Conservation (phyloP, 2,888 invertebrate species). For the Uloborus plumipes region DNA sequence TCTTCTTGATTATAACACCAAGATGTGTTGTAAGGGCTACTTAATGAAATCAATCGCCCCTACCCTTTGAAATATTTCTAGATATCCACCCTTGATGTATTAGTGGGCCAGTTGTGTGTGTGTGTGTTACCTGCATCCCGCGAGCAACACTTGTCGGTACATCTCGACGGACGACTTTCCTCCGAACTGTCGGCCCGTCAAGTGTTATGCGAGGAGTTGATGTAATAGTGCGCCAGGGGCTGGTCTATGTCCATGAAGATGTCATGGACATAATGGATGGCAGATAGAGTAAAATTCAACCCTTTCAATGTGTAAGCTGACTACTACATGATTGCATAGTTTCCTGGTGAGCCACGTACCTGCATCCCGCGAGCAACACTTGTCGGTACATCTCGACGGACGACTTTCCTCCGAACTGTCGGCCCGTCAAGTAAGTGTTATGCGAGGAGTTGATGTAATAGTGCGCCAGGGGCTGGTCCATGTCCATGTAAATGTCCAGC, state of each 20-base stretch:
- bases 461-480: constrained; percentile 98
- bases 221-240: constrained; percentile 96
- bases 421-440: constrained; percentile 92
- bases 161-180: constrained; percentile 99
- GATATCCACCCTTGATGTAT: no score
- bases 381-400: constrained; percentile 99
- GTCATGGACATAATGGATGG: no score
- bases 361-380: constrained; percentile 95
- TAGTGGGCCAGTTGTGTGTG: no score
- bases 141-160: constrained; percentile 96
- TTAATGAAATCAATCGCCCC: no score
- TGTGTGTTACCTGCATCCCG: constrained; percentile 97
- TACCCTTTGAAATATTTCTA: no score
- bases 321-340: no score
- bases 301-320: background rate
- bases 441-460: constrained; percentile 99
- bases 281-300: no score
- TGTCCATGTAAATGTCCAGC: constrained; percentile 90
- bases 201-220: constrained; percentile 97
- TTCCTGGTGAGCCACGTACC: constrained; percentile 75
- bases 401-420: constrained; percentile 98
- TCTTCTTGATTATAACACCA: no score
- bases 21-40: no score
- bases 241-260: constrained; percentile 75
- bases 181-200: constrained; percentile 95